Percentiles rank a stretch among this genome's conserved stretches.
phyloP scores from a whole-genome alignment of 2,797 vertebrate species.

The Threskiornis aethiopicus region DNA sequence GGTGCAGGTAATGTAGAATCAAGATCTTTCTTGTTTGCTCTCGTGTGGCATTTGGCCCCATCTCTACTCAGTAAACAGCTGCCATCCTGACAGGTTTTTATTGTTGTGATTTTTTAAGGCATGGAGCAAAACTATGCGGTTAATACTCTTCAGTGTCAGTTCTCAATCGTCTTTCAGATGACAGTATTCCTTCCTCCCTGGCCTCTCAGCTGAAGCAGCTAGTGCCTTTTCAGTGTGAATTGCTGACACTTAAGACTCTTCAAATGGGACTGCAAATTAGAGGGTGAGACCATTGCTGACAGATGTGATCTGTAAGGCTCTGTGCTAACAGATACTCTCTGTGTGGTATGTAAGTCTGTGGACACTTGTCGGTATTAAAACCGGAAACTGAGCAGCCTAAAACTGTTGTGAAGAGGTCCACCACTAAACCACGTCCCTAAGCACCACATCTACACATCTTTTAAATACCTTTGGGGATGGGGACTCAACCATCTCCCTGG shows the following conservation, averaged over 20 bases:
- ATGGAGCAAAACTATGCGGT: not conserved
- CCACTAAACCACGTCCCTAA: no score
- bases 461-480: no score
- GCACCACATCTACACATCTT: no score
- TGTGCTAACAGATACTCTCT: not conserved
- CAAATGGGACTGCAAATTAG: not conserved
- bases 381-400: slow-evolving; percentile 12
- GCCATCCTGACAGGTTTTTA: not conserved
- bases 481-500: no score
- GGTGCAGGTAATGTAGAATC: not conserved
- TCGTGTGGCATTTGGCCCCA: not conserved
- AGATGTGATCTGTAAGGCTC: not conserved
- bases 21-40: not conserved
- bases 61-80: not conserved
- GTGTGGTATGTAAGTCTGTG: not conserved
- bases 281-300: not conserved
- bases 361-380: not conserved
- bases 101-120: not conserved
- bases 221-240: not conserved
- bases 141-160: not conserved
- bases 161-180: not conserved
- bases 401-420: not conserved
- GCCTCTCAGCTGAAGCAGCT: not conserved
- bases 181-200: not conserved
- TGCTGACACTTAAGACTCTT: not conserved